Base-by-base conservation (phyloP, 2,113 vertebrate genomes). In the Campylomormyrus numenius region DNA sequence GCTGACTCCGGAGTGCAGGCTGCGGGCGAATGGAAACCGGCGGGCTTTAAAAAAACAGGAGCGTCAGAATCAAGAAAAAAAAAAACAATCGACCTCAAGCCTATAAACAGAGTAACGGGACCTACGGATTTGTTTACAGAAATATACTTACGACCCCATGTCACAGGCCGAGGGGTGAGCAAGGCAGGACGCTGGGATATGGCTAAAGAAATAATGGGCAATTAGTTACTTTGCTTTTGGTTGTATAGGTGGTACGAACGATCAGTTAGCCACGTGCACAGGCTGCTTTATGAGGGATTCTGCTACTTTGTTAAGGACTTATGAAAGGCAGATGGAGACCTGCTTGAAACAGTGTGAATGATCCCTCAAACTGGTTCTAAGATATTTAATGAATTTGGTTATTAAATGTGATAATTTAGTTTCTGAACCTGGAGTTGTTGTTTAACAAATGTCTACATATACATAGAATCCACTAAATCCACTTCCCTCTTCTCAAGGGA, bases 1-100 rank as follows among this genome's bases (percentile, higher is more conserved):
- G 52, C 89, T 89, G 46, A 27, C 90, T 49, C 48, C 21, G 39
- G 62, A 66, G n/a, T 66, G n/a, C 62, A 66, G 62, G n/a, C 62
- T 66, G 62, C n/a, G 3, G n/a, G 8, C 62, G n/a, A 70, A 70
- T 70, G 62, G 62, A 66, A 31, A 11, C 62, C 3, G 62, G 10
- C n/a, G 1, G 62, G 9, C n/a, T 66, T n/a, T 1, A 66, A 27
- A 70, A 70, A 70, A 31, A 31, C 27, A 70, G 27, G 62, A 70
- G 62, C 10, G n/a, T 13, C 62, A 70, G 3, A 27, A 66, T 62
- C 24, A 66, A 11, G n/a, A 27, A 31, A 70, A 62, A 62, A 31
- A 17, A 66, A 27, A 70, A 66, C 9, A 66, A 66, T 31, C n/a
- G 27, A 31, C 10, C 62, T 70, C 27, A 70, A 70, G n/a, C n/a